phyloP scores from a whole-genome alignment of 2,113 vertebrate genomes.

The Vombatus ursinus region DNA sequence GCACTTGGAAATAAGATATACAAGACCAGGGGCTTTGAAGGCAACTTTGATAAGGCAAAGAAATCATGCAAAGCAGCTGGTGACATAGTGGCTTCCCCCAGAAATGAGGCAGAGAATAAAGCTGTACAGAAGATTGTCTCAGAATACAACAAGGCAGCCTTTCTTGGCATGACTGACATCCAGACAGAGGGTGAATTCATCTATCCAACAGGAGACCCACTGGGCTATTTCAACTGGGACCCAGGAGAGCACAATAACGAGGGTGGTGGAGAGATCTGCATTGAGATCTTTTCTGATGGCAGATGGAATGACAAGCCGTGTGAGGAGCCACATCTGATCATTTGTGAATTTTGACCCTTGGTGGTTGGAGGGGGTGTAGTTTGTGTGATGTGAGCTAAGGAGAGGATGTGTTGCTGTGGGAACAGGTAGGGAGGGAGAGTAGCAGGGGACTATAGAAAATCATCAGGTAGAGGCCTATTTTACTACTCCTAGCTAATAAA shows the following conservation, averaged over 20 bases:
- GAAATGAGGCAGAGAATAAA: conserved; percentile 63
- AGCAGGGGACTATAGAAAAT: background rate
- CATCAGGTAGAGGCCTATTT: background rate
- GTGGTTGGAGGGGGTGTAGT: too few relatives aligned
- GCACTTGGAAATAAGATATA: conserved; percentile 74
- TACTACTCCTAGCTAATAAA: background rate
- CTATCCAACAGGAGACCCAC: conserved; percentile 64
- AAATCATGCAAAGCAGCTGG: conserved; percentile 60
- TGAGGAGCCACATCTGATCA: conserved; percentile 38
- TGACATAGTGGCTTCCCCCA: conserved; percentile 71
- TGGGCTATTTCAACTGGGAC: conserved; percentile 76
- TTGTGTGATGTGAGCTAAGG: background rate
- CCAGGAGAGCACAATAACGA: conserved; percentile 72
- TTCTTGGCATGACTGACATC: conserved; percentile 71
- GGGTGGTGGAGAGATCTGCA: conserved; percentile 53
- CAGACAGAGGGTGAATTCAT: conserved; percentile 71
- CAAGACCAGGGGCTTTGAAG: conserved; percentile 48
- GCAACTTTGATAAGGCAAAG: conserved; percentile 53
- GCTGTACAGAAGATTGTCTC: conserved; percentile 65
- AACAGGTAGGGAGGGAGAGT: background rate
- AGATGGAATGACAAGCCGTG: conserved; percentile 78
- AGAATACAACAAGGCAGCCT: conserved; percentile 53
- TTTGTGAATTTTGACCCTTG: conserved; percentile 79
- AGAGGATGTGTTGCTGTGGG: background rate
- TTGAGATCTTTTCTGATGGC: conserved; percentile 72